Percentiles rank a stretch among this genome's conserved stretches.
phyloP scores from a whole-genome alignment of 2,888 invertebrate genomes.

The Ecliptopera silaceata region DNA sequence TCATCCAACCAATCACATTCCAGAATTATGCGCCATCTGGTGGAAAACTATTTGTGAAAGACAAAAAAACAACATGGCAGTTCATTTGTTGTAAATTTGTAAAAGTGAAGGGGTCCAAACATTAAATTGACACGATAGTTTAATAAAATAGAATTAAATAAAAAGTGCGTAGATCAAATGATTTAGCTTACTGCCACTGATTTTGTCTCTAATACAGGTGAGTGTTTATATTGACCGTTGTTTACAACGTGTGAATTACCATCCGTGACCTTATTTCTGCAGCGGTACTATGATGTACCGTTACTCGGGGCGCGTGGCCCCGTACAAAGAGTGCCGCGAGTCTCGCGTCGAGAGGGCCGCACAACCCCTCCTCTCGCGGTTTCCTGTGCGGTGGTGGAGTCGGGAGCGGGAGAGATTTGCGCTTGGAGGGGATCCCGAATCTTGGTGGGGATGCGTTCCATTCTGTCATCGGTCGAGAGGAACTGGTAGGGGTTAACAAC shows the following conservation, averaged over 20 bases:
- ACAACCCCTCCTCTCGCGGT: constrained; percentile 78
- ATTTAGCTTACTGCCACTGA: constrained; percentile 13
- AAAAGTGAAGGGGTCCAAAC: constrained; percentile 55
- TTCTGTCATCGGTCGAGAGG: constrained; percentile 68
- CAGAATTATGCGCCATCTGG: constrained; percentile 64
- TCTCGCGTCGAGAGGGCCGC: constrained; percentile 45
- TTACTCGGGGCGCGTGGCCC: constrained; percentile 76
- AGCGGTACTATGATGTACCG: constrained; percentile 77
- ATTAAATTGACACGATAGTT: constrained; percentile 44
- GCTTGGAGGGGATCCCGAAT: constrained; percentile 81
- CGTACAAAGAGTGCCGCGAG: constrained; percentile 65
- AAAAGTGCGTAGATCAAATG: constrained; percentile 24
- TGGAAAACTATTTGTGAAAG: constrained; percentile 42
- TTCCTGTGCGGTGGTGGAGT: constrained; percentile 74
- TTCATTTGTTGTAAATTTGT: constrained; percentile 64
- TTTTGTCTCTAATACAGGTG: constrained; percentile 45
- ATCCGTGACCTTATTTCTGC: constrained; percentile 79
- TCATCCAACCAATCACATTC: constrained; percentile 49
- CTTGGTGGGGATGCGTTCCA: constrained; percentile 81
- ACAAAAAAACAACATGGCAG: constrained; percentile 73
- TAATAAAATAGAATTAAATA: constrained; percentile 35
- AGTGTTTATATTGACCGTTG: constrained; percentile 48
- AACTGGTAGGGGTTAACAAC: constrained; percentile 81
- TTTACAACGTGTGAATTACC: constrained; percentile 68
- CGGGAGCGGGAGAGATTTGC: constrained; percentile 82